phyloP scores from a whole-genome alignment of 2,888 invertebrate genomes.

The Mellilla xanthometata region DNA sequence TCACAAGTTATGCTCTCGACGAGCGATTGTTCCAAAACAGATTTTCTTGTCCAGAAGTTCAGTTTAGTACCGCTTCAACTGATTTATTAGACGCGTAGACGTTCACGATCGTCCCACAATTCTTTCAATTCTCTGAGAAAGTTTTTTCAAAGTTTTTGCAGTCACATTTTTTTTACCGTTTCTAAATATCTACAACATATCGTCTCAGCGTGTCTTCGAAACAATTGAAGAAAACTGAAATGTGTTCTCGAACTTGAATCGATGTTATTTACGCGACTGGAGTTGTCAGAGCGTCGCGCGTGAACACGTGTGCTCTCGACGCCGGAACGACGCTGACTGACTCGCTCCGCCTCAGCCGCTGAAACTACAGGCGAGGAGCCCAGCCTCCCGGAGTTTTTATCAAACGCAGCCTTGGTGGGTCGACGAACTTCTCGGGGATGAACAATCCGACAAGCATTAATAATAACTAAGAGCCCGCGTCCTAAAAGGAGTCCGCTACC shows the following conservation, averaged over 20 bases:
- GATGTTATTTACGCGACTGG: slow-evolving; percentile 70
- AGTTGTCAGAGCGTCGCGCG: slow-evolving; percentile 28
- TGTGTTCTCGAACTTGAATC: slow-evolving; percentile 39
- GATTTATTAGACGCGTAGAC: slow-evolving; percentile 1
- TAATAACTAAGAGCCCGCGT: slow-evolving; percentile 41
- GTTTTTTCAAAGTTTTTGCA: slow-evolving; percentile 9
- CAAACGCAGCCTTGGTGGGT: slow-evolving; percentile 61
- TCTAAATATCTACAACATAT: background rate
- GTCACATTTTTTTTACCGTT: slow-evolving; percentile 3
- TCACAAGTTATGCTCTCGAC: slow-evolving; percentile 39
- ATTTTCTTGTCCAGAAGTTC: slow-evolving; percentile 14
- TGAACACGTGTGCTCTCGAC: slow-evolving; percentile 38
- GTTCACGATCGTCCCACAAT: background rate
- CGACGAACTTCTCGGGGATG: slow-evolving; percentile 64
- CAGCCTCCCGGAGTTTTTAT: slow-evolving; percentile 60
- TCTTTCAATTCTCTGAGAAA: background rate
- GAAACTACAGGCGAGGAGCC: slow-evolving; percentile 60
- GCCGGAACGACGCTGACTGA: slow-evolving; percentile 61
- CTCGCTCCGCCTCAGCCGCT: slow-evolving; percentile 45
- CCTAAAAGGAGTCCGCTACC: slow-evolving; percentile 20
- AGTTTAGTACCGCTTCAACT: slow-evolving; percentile 13
- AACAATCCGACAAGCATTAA: slow-evolving; percentile 37
- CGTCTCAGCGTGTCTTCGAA: background rate
- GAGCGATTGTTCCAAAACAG: slow-evolving; percentile 49
- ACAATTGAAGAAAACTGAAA: slow-evolving; percentile 1